Evolutionary conservation across 2,113 vertebrate genomes (phyloP), one percentile per base, ranked within the genome.

Genomic region (Neomonachus schauinslandi): DNA sequence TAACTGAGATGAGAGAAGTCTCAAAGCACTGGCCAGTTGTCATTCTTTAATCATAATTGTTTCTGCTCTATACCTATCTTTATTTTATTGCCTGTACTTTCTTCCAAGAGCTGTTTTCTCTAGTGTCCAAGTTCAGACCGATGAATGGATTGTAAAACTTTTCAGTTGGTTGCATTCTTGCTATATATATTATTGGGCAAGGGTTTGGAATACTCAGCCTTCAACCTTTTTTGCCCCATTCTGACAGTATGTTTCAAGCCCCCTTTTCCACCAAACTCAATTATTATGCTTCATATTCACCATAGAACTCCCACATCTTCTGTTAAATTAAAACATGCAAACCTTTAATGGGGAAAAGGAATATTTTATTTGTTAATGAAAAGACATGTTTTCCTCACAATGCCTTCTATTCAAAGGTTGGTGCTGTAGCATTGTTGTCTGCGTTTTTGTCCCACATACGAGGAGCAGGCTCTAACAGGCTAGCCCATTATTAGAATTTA

Each of bases 391-490:
- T 95, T 91, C 61, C 39, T 96, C 88, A n/a, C 36, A 95, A 39
- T 49, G 83, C 61, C 88, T 94, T 85, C 95, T 72, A 59, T 95
- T 85, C 63, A 94, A 9, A 86, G 57, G 46, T 77, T 42, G 67
- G 42, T 39, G 36, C 76, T 55, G 4, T 42, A 61, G 81, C 55
- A 87, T 88, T 96, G 63, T 84, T 59, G 83, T 74, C 24, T 11
- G 1, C 79, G 87, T 61, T 97, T 97, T 96, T 97, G 87, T 88
- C 80, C 96, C n/a, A 16, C 13, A 7, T 82, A 65, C 69, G 94
- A 94, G 93, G 28, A 96, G 71, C 88, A 96, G 84, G 94, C 95
- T 96, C 76, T 65, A 95, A 93, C 96, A 94, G 94, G 92, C 88
- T 85, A 55, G 92, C 15, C 82, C 33, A 7, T 71, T 97, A 82